phyloP scores from a whole-genome alignment of 1,140 invertebrate genomes.

The Zaprionus ornatus region DNA sequence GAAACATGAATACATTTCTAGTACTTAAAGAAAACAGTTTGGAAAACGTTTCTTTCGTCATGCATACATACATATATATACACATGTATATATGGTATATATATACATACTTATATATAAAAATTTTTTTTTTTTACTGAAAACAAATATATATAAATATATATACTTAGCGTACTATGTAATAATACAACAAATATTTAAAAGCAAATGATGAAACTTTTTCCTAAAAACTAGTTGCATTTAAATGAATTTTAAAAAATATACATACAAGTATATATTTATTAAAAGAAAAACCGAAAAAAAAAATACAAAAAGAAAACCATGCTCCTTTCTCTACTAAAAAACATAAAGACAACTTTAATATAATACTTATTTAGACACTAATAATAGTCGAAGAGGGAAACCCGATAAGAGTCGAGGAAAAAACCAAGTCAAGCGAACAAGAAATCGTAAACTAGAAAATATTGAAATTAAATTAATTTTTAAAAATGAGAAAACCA shows the following conservation, averaged over 20 bases:
- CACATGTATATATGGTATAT: slow-evolving; percentile 32
- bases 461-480: slow-evolving; percentile 80
- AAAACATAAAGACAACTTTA: slow-evolving; percentile 65
- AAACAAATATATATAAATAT: slow-evolving; percentile 59
- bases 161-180: slow-evolving; percentile 67
- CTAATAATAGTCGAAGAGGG: slow-evolving; percentile 66
- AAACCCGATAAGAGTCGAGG: slow-evolving; percentile 28
- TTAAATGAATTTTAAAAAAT: slow-evolving; percentile 81
- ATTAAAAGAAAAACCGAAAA: slow-evolving; percentile 57
- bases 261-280: slow-evolving; percentile 80
- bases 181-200: slow-evolving; percentile 60
- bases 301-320: slow-evolving; percentile 39
- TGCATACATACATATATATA: slow-evolving; percentile 31
- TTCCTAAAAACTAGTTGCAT: slow-evolving; percentile 80
- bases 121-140: slow-evolving; percentile 73
- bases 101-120: slow-evolving; percentile 48
- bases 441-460: slow-evolving; percentile 76
- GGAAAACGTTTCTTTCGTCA: slow-evolving; percentile 64
- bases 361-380: slow-evolving; percentile 78
- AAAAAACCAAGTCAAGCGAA: slow-evolving; percentile 58
- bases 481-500: slow-evolving; percentile 67
- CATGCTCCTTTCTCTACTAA: slow-evolving; percentile 75
- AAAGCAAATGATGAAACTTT: slow-evolving; percentile 75
- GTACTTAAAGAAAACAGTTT: slow-evolving; percentile 58
- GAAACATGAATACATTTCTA: slow-evolving; percentile 53